Percentiles rank a stretch among this genome's conserved stretches.
Evolutionary conservation across 1,140 invertebrate species (phyloP).

Genomic region (Harpegnathos saltator): DNA sequence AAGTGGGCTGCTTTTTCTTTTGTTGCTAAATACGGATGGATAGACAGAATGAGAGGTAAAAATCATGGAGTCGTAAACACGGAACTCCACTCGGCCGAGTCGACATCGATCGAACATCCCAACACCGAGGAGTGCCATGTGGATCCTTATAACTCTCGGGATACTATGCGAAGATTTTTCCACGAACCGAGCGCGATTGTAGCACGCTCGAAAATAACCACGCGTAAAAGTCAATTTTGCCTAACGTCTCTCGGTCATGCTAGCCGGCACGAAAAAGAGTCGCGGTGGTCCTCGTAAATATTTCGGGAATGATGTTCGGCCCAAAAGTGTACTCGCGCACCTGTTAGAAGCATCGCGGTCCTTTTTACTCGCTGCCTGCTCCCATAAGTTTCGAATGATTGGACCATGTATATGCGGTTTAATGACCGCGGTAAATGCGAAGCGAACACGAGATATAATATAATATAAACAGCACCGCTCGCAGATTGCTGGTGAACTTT

Average conservation of each 20-base stretch:
- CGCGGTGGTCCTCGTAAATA: neutral
- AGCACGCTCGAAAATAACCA: slow-evolving; percentile 3
- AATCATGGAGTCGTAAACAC: slow-evolving; percentile 32
- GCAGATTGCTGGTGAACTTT: slow-evolving; percentile 46
- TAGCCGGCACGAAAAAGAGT: no score
- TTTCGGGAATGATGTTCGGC: neutral
- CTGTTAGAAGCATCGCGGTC: neutral
- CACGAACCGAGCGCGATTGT: neutral
- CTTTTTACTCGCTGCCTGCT: neutral
- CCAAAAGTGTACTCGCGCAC: neutral
- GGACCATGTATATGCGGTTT: neutral
- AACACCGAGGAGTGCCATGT: neutral
- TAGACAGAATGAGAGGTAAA: neutral
- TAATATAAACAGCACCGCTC: slow-evolving; percentile 44
- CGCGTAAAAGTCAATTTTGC: slow-evolving; percentile 30
- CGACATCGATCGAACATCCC: slow-evolving; percentile 15
- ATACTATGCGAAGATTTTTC: slow-evolving; percentile 9
- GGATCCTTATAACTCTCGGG: neutral
- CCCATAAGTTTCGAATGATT: slow-evolving; percentile 6
- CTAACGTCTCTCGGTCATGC: neutral
- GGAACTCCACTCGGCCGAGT: slow-evolving; percentile 24
- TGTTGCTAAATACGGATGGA: neutral
- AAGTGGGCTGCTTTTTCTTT: neutral
- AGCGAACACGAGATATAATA: slow-evolving; percentile 43
- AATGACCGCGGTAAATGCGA: neutral